Evolutionary conservation across 2,797 vertebrate genomes (phyloP).

Genomic region (Gallinago nigripennis): DNA sequence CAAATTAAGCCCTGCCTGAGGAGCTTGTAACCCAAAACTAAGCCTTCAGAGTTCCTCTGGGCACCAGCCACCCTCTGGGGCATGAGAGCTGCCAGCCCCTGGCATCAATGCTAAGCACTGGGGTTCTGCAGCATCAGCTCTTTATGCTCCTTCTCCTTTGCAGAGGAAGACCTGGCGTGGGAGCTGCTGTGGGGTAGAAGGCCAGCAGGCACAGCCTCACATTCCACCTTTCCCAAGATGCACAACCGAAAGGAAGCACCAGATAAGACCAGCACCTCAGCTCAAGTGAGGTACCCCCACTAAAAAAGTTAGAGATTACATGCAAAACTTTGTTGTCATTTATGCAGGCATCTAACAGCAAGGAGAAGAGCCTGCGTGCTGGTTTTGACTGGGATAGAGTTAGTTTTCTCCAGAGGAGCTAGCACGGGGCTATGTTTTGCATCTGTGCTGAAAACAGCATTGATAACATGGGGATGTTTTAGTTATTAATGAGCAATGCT

Average conservation of each 20-base stretch:
- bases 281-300: not conserved
- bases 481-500: not conserved
- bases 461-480: not conserved
- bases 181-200: no score
- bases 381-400: not conserved
- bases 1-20: not conserved
- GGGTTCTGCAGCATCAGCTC: not conserved
- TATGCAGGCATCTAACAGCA: not conserved
- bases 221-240: accelerated
- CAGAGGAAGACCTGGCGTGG: not conserved
- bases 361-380: not conserved
- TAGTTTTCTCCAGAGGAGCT: not conserved
- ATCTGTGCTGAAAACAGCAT: not conserved
- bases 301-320: not conserved
- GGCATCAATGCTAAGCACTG: not conserved
- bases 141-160: accelerated
- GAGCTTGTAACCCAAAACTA: not conserved
- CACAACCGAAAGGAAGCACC: accelerated
- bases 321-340: not conserved
- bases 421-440: not conserved
- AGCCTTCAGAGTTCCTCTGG: not conserved
- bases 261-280: not conserved
- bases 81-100: not conserved
- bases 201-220: no score
- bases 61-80: not conserved